Percentiles rank a stretch among this genome's conserved stretches.
phyloP scores from a whole-genome alignment of 2,797 vertebrate genomes.

The Ibycter americanus region DNA sequence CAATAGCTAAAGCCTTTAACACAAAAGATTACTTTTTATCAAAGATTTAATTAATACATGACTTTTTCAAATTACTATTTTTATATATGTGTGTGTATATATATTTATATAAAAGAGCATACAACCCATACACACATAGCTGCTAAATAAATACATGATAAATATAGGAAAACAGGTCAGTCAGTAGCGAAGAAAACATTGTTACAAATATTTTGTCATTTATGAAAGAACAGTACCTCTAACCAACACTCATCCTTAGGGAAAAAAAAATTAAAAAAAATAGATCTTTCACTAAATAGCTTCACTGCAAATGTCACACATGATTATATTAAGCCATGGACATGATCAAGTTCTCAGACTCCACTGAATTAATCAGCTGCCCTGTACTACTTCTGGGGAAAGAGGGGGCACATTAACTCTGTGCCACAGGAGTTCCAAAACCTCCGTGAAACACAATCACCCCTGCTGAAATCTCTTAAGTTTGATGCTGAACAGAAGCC shows the following conservation, averaged over 20 bases:
- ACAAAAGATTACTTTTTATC: background rate
- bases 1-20: background rate
- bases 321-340: background rate
- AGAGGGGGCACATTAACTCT: background rate
- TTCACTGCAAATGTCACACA: background rate
- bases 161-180: background rate
- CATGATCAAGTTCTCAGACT: background rate
- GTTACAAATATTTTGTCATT: background rate
- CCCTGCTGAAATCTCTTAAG: background rate
- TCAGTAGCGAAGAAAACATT: background rate
- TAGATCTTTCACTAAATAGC: background rate
- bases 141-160: background rate
- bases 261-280: background rate
- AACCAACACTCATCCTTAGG: background rate
- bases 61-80: background rate
- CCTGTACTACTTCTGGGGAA: background rate
- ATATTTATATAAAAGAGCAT: background rate
- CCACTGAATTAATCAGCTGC: background rate
- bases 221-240: background rate
- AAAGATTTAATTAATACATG: background rate
- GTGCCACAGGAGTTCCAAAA: background rate
- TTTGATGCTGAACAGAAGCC: constrained; percentile 2
- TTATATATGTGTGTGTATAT: rapidly evolving
- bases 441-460: background rate
- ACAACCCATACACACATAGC: background rate